Base-by-base conservation (phyloP, 2,888 invertebrate genomes). In the Mylabris sibirica region DNA sequence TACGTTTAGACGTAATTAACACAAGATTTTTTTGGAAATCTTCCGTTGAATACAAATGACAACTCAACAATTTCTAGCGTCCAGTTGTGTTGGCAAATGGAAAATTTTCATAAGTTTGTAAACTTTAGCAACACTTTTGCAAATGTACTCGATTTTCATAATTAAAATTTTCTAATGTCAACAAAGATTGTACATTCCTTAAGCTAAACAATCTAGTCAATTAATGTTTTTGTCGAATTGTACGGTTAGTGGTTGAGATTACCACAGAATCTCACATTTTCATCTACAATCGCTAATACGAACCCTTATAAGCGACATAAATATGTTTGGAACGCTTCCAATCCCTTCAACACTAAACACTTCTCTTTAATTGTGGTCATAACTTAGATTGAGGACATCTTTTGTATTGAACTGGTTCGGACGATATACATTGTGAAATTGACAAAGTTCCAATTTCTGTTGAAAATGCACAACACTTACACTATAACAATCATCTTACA, bases 361-460 rank as follows among this genome's bases (percentile, higher is more conserved):
- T 71, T 66, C 64, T 59, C 64, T 64, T 68, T 71, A 71, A 71
- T 71, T 71, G 71, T 66, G 68, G 62, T 64, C 66, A 71, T 71
- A 71, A 71, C 64, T 71, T 71, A 71, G 59, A 70, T 62, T 64
- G 59, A 64, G 69, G 67, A 66, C 61, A 63, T 53, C 66, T 69
- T 66, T 66, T 69, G 66, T 69, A 66, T 61, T 41, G 59, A 66
- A 64, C 69, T 60, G 63, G 60, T 61, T 65, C n/a, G 35, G 44
- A 49, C n/a, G 44, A 44, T 44, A 17, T 44, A 30, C 59, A 30
- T 38, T 53, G 61, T 61, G 60, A 64, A 64, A 61, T 64, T 24
- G 57, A 41, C 49, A 38, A 35, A 30, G 57, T 22, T 60, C 17
- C 53, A 22, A 17, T 44, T 44, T 17, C 63, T 44, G 59, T 65